Conservation (phyloP, 2,888 invertebrate species). For the Drosophila vallismaia region DNA sequence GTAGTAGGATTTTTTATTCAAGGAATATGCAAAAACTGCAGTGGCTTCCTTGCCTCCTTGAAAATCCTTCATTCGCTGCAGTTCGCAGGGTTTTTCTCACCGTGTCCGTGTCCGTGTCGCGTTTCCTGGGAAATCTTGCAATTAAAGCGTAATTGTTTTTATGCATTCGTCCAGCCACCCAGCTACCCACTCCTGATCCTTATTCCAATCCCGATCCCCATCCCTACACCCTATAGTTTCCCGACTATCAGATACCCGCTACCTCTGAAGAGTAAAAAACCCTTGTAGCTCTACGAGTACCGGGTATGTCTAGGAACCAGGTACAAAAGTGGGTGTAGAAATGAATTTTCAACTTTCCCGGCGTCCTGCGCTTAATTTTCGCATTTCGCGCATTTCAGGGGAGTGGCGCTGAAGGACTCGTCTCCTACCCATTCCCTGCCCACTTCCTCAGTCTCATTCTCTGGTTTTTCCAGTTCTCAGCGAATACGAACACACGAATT, state of each 20-base stretch:
- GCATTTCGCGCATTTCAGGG: constrained; percentile 68
- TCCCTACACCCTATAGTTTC: not conserved
- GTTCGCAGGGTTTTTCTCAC: constrained; percentile 32
- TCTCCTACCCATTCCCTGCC: not conserved
- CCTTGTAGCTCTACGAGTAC: not conserved
- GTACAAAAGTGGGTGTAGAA: constrained; percentile 32
- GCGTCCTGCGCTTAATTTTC: constrained; percentile 75
- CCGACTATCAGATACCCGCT: not conserved
- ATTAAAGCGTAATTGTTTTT: constrained; percentile 83
- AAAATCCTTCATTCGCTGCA: constrained; percentile 44
- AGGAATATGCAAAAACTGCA: constrained; percentile 21
- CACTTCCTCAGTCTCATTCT: not conserved
- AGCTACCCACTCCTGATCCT: not conserved
- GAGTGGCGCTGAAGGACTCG: constrained; percentile 67
- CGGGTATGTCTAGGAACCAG: not conserved
- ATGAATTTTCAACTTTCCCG: constrained; percentile 72
- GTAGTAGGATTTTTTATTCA: constrained; percentile 1
- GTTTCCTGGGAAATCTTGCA: constrained; percentile 81
- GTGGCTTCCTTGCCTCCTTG: constrained; percentile 6
- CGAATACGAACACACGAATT: constrained; percentile 78
- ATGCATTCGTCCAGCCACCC: constrained; percentile 67
- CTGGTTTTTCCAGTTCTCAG: constrained; percentile 14
- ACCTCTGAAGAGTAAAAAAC: not conserved
- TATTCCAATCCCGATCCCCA: no score
- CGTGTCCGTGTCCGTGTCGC: constrained; percentile 29